These are phyloP conservation scores for Nematopogon swammerdamellus DNA, from an alignment of 2,888 invertebrate genomes.

Conservation along the genomic window DNA sequence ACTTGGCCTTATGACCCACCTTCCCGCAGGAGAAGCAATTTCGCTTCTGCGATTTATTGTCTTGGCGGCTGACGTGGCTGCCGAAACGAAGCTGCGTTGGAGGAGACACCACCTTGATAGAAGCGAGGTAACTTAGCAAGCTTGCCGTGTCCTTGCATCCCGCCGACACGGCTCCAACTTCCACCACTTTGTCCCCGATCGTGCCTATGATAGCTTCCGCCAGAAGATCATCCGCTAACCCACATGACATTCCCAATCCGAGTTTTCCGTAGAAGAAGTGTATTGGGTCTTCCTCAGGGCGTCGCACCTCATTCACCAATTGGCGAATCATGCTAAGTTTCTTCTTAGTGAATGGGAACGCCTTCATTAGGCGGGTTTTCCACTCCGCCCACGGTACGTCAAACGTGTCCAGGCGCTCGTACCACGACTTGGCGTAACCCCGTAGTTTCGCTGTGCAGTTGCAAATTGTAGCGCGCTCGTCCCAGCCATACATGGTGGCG, in stretches of 20 bases:
- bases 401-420: constrained; percentile 8
- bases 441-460: constrained; percentile 12
- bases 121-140: not conserved
- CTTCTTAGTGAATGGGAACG: constrained; percentile 10
- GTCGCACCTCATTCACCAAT: constrained; percentile 7
- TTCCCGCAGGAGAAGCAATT: constrained; percentile 7
- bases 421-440: constrained; percentile 14
- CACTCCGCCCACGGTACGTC: constrained; percentile 10
- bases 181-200: constrained; percentile 4
- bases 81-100: too few relatives aligned
- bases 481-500: constrained; percentile 12
- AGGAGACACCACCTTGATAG: not conserved
- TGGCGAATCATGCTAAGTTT: constrained; percentile 8
- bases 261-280: constrained; percentile 10
- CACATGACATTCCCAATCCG: constrained; percentile 10
- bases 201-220: constrained; percentile 6
- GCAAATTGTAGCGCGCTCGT: constrained; percentile 12
- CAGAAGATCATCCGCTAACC: constrained; percentile 5
- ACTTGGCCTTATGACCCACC: constrained; percentile 7
- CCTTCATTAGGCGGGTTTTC: constrained; percentile 7
- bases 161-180: constrained; percentile 6
- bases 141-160: constrained; percentile 4
- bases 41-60: not conserved
- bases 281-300: constrained; percentile 8
- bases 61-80: too few relatives aligned